Evolutionary conservation across 2,888 invertebrate species (phyloP).

Genomic region (Hylaea fasciaria): DNA sequence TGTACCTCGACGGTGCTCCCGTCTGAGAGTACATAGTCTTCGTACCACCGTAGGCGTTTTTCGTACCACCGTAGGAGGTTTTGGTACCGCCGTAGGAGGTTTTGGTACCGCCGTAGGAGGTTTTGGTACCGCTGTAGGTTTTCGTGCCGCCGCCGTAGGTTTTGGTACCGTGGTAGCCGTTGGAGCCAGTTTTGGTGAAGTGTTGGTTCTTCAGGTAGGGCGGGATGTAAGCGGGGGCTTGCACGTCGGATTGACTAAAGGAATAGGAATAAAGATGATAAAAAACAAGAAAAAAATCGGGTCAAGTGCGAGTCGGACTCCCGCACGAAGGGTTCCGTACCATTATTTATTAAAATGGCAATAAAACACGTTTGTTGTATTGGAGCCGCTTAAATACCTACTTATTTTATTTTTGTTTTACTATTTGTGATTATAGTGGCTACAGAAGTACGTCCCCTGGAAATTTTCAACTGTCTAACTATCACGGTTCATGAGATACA

Average conservation of each 20-base stretch:
- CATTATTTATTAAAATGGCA: too few relatives aligned
- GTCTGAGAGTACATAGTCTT: conserved; percentile 42
- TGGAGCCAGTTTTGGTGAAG: conserved; percentile 41
- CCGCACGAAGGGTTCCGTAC: too few relatives aligned
- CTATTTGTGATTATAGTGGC: too few relatives aligned
- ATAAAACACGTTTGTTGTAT: too few relatives aligned
- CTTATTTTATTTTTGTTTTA: too few relatives aligned
- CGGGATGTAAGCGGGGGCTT: conserved; percentile 70
- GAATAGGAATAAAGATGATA: not conserved
- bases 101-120: conserved; percentile 46
- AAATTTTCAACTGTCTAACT: too few relatives aligned
- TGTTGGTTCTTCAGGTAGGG: conserved; percentile 58
- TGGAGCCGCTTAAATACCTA: too few relatives aligned
- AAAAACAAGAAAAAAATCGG: too few relatives aligned
- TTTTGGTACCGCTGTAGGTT: conserved; percentile 49
- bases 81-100: conserved; percentile 30
- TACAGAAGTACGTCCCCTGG: too few relatives aligned
- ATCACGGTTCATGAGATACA: too few relatives aligned
- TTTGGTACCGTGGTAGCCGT: conserved; percentile 43
- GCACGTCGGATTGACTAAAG: conserved; percentile 73
- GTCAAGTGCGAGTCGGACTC: too few relatives aligned
- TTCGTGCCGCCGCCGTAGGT: conserved; percentile 47
- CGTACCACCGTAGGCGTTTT: conserved; percentile 48
- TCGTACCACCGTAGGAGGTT: conserved; percentile 47
- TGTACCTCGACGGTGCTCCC: conserved; percentile 52